Conservation (phyloP, 1,140 invertebrate genomes). For the Neodiprion pinetum region DNA sequence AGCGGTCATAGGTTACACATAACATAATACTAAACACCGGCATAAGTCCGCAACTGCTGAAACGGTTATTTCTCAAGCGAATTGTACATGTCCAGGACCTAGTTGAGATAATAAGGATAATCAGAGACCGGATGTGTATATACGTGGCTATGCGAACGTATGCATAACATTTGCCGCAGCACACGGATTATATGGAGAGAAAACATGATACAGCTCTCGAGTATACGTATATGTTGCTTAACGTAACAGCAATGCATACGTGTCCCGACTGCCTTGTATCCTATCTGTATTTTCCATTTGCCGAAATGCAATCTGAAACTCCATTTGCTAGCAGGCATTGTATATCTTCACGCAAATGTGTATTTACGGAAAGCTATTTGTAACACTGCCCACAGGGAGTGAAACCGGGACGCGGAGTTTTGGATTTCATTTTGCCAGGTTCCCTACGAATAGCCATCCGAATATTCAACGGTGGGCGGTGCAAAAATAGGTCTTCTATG, state of each 20-base stretch:
- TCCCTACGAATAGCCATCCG: neutral
- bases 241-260: neutral
- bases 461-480: neutral
- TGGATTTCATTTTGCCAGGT: neutral
- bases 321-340: conserved; percentile 6
- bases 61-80: too few relatives aligned
- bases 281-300: conserved; percentile 7
- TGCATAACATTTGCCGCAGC: neutral
- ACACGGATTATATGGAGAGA: too few relatives aligned
- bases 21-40: neutral
- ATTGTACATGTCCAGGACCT: neutral
- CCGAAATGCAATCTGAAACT: conserved; percentile 1
- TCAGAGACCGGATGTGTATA: neutral
- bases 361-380: conserved; percentile 7
- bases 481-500: neutral
- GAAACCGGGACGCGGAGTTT: neutral
- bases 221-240: neutral
- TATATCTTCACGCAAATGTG: conserved; percentile 5
- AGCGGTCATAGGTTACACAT: neutral
- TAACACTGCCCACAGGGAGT: conserved; percentile 3
- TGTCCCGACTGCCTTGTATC: neutral
- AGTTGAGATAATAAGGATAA: neutral
- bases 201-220: neutral
- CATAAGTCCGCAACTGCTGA: too few relatives aligned
- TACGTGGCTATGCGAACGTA: neutral